Base-by-base conservation (phyloP, 2,888 invertebrate species). In the Mesorhabditis belari region DNA sequence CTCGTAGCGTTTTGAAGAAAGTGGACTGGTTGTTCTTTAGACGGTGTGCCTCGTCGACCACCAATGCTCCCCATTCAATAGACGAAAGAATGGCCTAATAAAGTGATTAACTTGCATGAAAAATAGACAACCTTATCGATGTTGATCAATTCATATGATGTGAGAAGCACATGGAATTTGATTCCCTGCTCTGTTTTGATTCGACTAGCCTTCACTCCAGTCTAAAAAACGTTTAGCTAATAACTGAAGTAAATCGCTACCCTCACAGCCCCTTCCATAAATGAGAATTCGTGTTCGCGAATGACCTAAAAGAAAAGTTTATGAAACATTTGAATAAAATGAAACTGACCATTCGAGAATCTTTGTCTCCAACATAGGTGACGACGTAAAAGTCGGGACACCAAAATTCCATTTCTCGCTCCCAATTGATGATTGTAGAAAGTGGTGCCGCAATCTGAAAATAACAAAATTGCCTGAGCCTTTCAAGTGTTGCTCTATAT, bases 361-460 rank as follows among this genome's bases (percentile, higher is more conserved):
- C 96, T 74, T 86, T 85, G 76, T 86, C 86, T 5, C 95, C 82
- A 29, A 89, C 88, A 81, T 91, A 91, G 0, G 90, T 90, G 60
- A 91, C 90, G 50, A 89, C 88, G 79, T 99, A 98, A 77, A 99
- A 90, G 81, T 99, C 96, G 0, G 98, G 98, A 0, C 96, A 96
- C 98, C 99, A 99, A 25, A 92, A 87, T 83, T 99, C 98, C 81
- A 98, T 98, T 83, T 99, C 99, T 84, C 98, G 86, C 83, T 99
- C 98, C 99, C 99, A 99, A 84, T 99, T 99, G 79, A 98, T 98
- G 69, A 99, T 91, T 0, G 98, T 99, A 0, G 98, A 98, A 0
- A 99, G 86, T 0, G 99, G 98, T 1, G 95, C 99, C n/a, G 92
- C 91, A 0, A 88, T 67, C 62, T 66, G 25, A 23, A 49, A 19